phyloP scores from a whole-genome alignment of 2,797 vertebrate species.

The Peromyscus melanophrys region DNA sequence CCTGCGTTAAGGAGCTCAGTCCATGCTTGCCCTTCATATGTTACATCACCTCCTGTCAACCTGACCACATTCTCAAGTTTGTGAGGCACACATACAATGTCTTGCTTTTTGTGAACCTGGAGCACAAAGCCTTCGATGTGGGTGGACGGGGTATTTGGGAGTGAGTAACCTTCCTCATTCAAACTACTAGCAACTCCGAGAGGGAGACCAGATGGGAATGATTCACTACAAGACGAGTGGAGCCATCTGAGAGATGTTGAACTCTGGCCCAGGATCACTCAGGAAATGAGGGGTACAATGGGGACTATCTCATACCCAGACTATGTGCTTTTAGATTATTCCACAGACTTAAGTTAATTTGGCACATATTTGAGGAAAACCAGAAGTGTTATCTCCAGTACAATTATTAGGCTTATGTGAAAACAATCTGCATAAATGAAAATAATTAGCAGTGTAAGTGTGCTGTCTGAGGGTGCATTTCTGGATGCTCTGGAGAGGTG shows the following conservation, averaged over 20 bases:
- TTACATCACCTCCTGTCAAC: not conserved
- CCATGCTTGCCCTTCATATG: not conserved
- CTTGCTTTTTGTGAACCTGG: not conserved
- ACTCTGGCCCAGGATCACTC: rapidly evolving
- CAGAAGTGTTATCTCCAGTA: not conserved
- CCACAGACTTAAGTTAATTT: not conserved
- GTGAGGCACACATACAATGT: rapidly evolving
- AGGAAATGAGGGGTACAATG: not conserved
- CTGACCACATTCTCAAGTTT: not conserved
- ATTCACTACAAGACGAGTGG: not conserved
- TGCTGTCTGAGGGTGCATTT: not conserved
- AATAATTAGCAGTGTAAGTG: not conserved
- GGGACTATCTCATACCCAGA: too few relatives aligned
- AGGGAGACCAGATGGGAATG: not conserved
- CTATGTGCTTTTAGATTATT: not conserved
- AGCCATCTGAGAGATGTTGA: not conserved
- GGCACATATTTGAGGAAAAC: not conserved
- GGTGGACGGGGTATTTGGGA: not conserved
- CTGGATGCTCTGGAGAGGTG: not conserved
- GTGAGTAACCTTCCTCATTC: rapidly evolving
- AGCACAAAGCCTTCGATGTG: not conserved
- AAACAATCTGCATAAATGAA: not conserved
- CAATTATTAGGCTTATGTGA: not conserved
- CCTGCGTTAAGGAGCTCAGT: not conserved
- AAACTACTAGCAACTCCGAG: not conserved